A percentile compares a stretch with the other conserved stretches of the same genome.
phyloP scores from a whole-genome alignment of 1,140 invertebrate species.

The Danaus plexippus region DNA sequence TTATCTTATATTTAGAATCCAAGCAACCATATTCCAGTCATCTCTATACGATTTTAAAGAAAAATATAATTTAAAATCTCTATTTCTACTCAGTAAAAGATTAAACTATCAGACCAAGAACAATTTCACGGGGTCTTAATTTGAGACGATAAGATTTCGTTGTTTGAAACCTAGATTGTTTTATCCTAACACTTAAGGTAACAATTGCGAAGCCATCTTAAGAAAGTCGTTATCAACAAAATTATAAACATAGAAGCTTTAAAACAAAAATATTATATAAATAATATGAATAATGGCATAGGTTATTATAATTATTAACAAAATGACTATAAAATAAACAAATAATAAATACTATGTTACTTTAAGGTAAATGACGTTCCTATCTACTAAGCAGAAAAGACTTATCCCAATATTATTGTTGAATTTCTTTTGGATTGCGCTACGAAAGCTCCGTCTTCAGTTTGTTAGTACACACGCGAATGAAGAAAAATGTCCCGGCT shows the following conservation, averaged over 20 bases:
- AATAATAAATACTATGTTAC: neutral
- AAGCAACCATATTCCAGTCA: too few species aligned
- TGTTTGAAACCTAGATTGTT: constrained; percentile 31
- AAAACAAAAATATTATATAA: neutral
- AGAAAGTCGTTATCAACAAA: too few species aligned
- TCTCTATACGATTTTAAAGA: too few species aligned
- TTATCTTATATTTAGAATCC: too few species aligned
- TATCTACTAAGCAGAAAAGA: too few species aligned
- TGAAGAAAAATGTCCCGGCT: constrained; percentile 65
- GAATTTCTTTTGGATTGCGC: too few species aligned
- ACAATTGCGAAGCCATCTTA: too few species aligned
- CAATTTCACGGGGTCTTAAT: constrained; percentile 36
- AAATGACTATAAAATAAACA: neutral
- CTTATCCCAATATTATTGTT: too few species aligned
- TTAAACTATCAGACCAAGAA: constrained; percentile 11
- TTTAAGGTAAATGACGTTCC: too few species aligned
- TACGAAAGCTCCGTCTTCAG: neutral
- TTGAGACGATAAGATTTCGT: constrained; percentile 33
- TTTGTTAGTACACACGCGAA: constrained; percentile 60
- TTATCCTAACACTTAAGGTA: constrained; percentile 26
- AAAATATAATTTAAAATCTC: too few species aligned
- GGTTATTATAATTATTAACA: neutral
- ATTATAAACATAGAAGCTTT: too few species aligned
- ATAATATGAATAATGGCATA: neutral
- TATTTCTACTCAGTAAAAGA: too few species aligned